phyloP scores from a whole-genome alignment of 1,140 invertebrate species.

The Microplitis mediator region DNA sequence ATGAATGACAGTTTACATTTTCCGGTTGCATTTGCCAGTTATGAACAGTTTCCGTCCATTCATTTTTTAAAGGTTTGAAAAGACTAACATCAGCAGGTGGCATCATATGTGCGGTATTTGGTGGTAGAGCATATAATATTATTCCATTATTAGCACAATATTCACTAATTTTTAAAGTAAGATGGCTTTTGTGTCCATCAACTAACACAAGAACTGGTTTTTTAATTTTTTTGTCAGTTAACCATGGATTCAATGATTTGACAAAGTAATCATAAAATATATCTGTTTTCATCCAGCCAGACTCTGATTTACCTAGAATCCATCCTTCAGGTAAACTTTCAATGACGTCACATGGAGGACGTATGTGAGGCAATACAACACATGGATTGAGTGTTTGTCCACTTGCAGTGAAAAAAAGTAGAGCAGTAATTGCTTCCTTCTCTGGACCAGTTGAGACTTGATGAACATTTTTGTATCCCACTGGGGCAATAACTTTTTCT shows the following conservation, averaged over 20 bases:
- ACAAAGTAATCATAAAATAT: constrained; percentile 56
- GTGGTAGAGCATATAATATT: constrained; percentile 52
- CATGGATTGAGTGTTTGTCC: constrained; percentile 36
- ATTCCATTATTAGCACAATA: constrained; percentile 52
- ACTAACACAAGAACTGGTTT: constrained; percentile 45
- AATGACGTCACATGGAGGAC: constrained; percentile 17
- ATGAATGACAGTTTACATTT: constrained; percentile 18
- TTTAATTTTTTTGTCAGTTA: constrained; percentile 43
- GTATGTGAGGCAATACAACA: constrained; percentile 37
- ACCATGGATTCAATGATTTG: constrained; percentile 49
- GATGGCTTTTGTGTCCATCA: constrained; percentile 45
- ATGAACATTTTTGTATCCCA: constrained; percentile 41
- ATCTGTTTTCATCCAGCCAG: constrained; percentile 53
- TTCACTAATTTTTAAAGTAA: constrained; percentile 39
- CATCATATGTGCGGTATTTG: constrained; percentile 57
- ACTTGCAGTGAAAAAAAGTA: constrained; percentile 41
- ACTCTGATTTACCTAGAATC: constrained; percentile 47
- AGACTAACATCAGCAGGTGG: constrained; percentile 54
- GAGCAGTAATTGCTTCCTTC: constrained; percentile 46
- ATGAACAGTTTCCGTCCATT: constrained; percentile 45
- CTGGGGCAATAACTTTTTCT: constrained; percentile 40
- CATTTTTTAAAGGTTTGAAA: constrained; percentile 47
- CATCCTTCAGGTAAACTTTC: constrained; percentile 44
- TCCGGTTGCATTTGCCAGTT: constrained; percentile 27
- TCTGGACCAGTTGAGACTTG: constrained; percentile 35